These are phyloP conservation scores for Drosophila kepulauana DNA, from an alignment of 1,140 invertebrate species.

Conservation along the genomic window DNA sequence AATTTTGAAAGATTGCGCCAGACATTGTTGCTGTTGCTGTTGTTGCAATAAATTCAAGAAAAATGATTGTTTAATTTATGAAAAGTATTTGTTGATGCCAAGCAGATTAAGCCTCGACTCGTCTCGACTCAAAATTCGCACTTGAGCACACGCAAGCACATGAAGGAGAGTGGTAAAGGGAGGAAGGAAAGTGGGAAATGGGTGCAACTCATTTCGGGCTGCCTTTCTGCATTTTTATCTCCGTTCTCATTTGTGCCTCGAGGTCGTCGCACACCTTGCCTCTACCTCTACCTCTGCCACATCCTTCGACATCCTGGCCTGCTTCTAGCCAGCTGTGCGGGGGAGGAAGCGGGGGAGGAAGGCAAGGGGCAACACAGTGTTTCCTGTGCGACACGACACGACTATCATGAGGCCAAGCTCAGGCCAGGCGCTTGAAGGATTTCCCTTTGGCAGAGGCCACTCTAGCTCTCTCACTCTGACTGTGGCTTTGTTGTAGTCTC, in stretches of 20 bases:
- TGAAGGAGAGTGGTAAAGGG: background rate
- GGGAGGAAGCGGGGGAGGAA: background rate
- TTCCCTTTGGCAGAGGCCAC: constrained; percentile 33
- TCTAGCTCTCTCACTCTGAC: constrained; percentile 10
- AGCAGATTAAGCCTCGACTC: constrained; percentile 7
- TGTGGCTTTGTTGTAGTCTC: constrained; percentile 38
- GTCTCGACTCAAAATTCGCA: constrained; percentile 20
- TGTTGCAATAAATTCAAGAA: constrained; percentile 65
- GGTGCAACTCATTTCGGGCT: constrained; percentile 36
- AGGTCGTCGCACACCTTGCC: constrained; percentile 25
- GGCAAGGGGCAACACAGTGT: background rate
- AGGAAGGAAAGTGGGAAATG: background rate
- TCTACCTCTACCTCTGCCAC: background rate
- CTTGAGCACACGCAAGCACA: constrained; percentile 37
- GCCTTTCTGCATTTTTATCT: constrained; percentile 26
- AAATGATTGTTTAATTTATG: constrained; percentile 67
- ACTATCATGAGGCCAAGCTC: constrained; percentile 33
- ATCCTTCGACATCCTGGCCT: background rate
- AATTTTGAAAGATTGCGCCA: constrained; percentile 41
- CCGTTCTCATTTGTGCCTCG: constrained; percentile 42
- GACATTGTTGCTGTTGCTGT: constrained; percentile 43
- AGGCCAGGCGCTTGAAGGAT: constrained; percentile 41
- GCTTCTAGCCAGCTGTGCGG: background rate
- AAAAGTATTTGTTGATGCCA: constrained; percentile 35
- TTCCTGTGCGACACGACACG: constrained; percentile 32